These are phyloP conservation scores for Macrophya alboannulata DNA, from an alignment of 2,888 invertebrate genomes.

Conservation along the genomic window DNA sequence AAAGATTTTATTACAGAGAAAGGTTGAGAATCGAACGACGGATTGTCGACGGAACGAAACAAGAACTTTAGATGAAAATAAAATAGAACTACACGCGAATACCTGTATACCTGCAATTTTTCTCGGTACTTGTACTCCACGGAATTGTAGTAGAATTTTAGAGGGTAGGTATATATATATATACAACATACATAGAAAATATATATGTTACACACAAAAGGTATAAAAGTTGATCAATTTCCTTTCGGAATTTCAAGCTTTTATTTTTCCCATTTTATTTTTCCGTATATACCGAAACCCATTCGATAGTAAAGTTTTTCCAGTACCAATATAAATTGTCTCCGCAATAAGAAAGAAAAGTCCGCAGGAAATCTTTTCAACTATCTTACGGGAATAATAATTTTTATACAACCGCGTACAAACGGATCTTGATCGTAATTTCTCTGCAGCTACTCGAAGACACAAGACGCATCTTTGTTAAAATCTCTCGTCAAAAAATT, in stretches of 20 bases:
- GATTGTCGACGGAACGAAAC: slow-evolving; percentile 11
- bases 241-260: neutral
- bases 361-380: neutral
- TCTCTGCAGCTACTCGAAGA: neutral
- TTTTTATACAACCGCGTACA: neutral
- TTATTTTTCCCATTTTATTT: slow-evolving; percentile 12
- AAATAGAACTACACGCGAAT: neutral
- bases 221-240: slow-evolving; percentile 44
- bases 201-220: neutral
- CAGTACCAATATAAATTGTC: slow-evolving; percentile 8
- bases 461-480: slow-evolving; percentile 21
- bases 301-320: slow-evolving; percentile 18
- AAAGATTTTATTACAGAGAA: neutral
- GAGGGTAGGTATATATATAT: too few relatives aligned
- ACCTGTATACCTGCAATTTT: neutral
- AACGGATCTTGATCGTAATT: neutral
- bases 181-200: neutral
- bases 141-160: slow-evolving; percentile 23
- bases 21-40: slow-evolving; percentile 4
- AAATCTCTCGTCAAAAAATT: slow-evolving; percentile 15
- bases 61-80: slow-evolving; percentile 2
- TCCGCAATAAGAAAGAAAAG: neutral
- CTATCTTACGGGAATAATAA: neutral
- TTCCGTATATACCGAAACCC: neutral
- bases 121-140: neutral